Evolutionary conservation across 2,113 vertebrate genomes (phyloP), one percentile per base, ranked within the genome.

Genomic region (Asarcornis scutulata): DNA sequence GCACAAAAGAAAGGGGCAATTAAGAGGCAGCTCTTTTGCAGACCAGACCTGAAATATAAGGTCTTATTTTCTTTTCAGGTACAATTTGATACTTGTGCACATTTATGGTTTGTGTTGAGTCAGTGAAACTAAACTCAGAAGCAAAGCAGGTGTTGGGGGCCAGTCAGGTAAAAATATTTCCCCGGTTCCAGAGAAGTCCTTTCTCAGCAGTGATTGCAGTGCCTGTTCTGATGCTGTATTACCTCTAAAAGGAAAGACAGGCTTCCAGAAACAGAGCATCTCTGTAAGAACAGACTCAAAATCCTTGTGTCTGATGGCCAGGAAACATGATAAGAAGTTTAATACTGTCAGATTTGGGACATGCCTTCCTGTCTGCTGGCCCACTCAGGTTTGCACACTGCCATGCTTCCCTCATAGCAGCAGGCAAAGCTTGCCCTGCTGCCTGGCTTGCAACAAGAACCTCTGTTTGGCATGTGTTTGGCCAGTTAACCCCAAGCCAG

Each of bases 281-380:
- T 46, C 0, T 7, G 7, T 63, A 29, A 55, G 18, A 63, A 36
- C 36, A 38, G 26, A 56, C 34, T 16, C 29, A 23, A 66, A 85
- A 63, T 56, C 50, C 66, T 66, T 16, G 2, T 66, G 31, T 17
- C 38, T 69, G 5, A 34, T 69, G 60, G 18, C 22, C 75, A 59
- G 77, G 52, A 75, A 62, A 34, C 17, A 44, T 3, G 2, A 29
- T 40, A 38, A 48, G 48, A n/a, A 66, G n/a, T 36, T 21, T 8
- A 5, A 13, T 13, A 1, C 13, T 15, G 17, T 29, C 0, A 0
- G 20, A 15, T 58, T 72, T 84, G 42, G 52, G 17, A 16, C 87
- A 66, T 75, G 26, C 11, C 8, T 17, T 27, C 56, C n/a, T 16
- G 26, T 46, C 36, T 85, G 52, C 32, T 36, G 48, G 17, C 32